phyloP scores from a whole-genome alignment of 2,113 vertebrate genomes.

The Probosciger aterrimus region DNA sequence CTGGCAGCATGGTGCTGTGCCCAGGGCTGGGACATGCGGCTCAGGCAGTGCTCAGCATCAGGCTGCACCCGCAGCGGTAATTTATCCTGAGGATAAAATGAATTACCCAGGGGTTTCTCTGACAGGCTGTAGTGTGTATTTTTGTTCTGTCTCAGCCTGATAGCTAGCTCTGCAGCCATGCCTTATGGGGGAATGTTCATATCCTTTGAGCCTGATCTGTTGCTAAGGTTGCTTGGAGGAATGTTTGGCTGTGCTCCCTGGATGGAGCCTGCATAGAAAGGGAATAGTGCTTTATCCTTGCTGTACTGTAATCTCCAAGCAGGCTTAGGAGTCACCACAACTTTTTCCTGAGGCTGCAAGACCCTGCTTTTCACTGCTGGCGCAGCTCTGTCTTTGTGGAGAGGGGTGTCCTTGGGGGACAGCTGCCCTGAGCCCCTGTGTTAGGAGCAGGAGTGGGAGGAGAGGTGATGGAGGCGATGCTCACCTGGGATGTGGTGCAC shows the following conservation, averaged over 20 bases:
- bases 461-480: not conserved
- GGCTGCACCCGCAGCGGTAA: not conserved
- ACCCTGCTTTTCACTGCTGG: not conserved
- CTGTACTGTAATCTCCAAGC: not conserved
- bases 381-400: rapidly evolving
- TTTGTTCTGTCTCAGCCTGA: not conserved
- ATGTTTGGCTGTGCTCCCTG: not conserved
- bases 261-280: not conserved
- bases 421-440: not conserved
- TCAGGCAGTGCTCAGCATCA: not conserved
- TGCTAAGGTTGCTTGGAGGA: not conserved
- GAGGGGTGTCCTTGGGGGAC: not conserved
- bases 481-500: not conserved
- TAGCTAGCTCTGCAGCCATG: not conserved
- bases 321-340: not conserved
- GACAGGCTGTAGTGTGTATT: not conserved
- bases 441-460: not conserved
- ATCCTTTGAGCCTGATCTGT: not conserved
- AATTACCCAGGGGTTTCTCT: not conserved
- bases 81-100: not conserved
- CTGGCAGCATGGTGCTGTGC: not conserved
- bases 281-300: not conserved
- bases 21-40: rapidly evolving
- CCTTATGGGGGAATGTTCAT: not conserved
- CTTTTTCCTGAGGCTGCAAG: not conserved